Conservation (phyloP, 1,140 invertebrate genomes). For the Atta cephalotes region DNA sequence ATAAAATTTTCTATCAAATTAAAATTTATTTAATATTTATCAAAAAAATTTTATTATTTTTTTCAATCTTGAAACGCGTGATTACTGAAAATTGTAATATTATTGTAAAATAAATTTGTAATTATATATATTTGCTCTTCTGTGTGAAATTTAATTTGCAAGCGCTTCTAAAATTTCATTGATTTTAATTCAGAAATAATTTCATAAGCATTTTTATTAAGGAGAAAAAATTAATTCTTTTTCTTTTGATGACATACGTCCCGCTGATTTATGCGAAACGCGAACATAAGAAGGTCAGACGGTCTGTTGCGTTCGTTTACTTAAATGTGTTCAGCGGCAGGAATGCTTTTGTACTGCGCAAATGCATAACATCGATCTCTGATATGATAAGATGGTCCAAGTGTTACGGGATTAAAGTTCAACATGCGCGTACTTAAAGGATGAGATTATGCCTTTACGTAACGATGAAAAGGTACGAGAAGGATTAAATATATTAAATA, state of each 20-base stretch:
- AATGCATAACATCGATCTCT: constrained; percentile 9
- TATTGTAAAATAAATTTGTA: neutral
- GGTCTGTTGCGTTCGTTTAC: constrained; percentile 2
- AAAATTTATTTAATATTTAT: neutral
- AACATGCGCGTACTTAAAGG: constrained; percentile 1
- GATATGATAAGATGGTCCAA: neutral
- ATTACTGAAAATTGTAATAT: neutral
- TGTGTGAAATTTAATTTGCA: neutral
- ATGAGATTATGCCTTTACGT: constrained; percentile 23
- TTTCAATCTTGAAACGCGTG: neutral
- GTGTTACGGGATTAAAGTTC: constrained; percentile 2
- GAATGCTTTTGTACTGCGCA: neutral
- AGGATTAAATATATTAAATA: constrained; percentile 26
- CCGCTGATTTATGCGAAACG: neutral
- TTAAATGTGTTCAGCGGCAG: neutral
- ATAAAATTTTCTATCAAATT: neutral
- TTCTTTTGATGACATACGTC: neutral
- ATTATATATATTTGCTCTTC: neutral
- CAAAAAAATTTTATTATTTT: neutral
- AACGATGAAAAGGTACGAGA: constrained; percentile 2
- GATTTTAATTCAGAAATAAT: neutral
- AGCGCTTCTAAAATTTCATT: neutral
- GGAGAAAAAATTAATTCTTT: neutral
- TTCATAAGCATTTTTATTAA: neutral
- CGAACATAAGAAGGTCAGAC: neutral